These are phyloP conservation scores for Megathymus violae DNA, from an alignment of 1,140 invertebrate species.

Conservation along the genomic window DNA sequence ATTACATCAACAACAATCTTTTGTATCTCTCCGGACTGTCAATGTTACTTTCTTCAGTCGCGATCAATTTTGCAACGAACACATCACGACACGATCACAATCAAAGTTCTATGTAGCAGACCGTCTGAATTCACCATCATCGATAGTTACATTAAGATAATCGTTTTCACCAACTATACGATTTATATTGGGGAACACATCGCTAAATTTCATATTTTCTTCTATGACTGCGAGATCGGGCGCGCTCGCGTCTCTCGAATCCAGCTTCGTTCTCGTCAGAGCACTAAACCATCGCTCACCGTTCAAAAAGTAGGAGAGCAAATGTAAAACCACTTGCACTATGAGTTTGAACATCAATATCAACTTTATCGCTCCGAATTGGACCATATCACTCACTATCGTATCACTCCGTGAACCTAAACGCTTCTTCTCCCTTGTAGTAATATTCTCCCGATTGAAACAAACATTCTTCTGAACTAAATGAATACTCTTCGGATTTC, in stretches of 20 bases:
- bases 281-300: constrained; percentile 19
- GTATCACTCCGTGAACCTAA: constrained; percentile 1
- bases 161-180: constrained; percentile 19
- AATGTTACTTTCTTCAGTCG: not conserved
- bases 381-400: constrained; percentile 1
- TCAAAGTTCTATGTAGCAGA: constrained; percentile 10
- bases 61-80: not conserved
- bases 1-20: constrained; percentile 30
- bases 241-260: constrained; percentile 11
- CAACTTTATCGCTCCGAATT: constrained; percentile 31
- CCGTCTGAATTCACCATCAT: constrained; percentile 4
- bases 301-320: constrained; percentile 57
- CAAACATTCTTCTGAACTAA: too few relatives aligned
- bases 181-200: constrained; percentile 59
- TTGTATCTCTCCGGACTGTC: constrained; percentile 1
- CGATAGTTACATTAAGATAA: constrained; percentile 23
- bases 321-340: constrained; percentile 73
- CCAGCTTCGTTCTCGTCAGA: not conserved
- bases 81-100: too few relatives aligned
- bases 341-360: constrained; percentile 48
- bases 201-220: constrained; percentile 60
- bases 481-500: not conserved
- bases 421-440: not conserved
- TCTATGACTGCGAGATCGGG: constrained; percentile 29
- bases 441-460: not conserved